Evolutionary conservation across 2,113 vertebrate species (phyloP), one percentile per base, ranked within the genome.

Genomic region (Bubo blakistoni): DNA sequence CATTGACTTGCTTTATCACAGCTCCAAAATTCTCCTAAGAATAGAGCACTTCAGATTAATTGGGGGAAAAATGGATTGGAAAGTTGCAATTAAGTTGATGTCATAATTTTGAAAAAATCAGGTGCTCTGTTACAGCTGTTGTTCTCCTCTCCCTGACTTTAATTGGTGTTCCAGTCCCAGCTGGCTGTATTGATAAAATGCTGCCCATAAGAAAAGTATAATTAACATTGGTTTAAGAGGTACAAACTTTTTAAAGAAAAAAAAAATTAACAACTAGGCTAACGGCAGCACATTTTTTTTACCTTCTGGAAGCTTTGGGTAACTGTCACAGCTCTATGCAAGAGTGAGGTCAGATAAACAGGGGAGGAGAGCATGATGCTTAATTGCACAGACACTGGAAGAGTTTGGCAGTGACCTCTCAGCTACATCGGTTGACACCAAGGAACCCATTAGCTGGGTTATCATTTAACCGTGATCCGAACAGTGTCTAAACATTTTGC

Each of bases 11-110:
- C 58, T 91, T 83, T 59, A 67, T 81, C 69, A 15, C 6, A 1
- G 81, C 55, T 94, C 65, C 1, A 1, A 71, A 86, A 78, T 40
- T 51, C 83, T 81, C 86, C 52, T 51, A 85, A 89, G 92, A 81
- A 91, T 1, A 79, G 51, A 96, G 77, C 52, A 69, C 34, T 96
- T 92, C 12, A 63, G 92, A 91, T 96, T 94, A 97, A 94, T 32
- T 89, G 88, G 86, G 59, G 73, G 25, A 1, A 29, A 73, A 81
- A 96, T 63, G 67, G 86, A 74, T 81, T 54, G 83, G 77, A 94
- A 96, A 91, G 81, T 89, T 91, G 72, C 89, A 89, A 91, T 95
- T 86, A 94, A 94, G 87, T 65, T 81, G 86, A 89, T 91, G 86
- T 89, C 80, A 78, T 95, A 86, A 92, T 81, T 92, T 51, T 78